Evolutionary conservation across 2,113 vertebrate species (phyloP).

Genomic region (Atractosteus spatula): DNA sequence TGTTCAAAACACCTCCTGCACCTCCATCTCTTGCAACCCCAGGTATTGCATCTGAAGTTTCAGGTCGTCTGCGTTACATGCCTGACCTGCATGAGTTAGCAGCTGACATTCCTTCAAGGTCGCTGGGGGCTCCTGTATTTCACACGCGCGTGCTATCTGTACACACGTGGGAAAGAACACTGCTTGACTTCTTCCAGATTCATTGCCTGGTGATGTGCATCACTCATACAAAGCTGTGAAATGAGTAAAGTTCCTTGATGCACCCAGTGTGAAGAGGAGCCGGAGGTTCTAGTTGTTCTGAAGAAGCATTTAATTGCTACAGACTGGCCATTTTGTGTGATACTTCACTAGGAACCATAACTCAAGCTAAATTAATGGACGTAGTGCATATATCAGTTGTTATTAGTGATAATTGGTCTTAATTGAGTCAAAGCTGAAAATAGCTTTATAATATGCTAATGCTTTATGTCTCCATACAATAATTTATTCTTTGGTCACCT

Average conservation of each 20-base stretch:
- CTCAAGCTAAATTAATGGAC: slow-evolving; percentile 15
- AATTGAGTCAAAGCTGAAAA: slow-evolving; percentile 19
- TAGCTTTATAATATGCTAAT: slow-evolving; percentile 2
- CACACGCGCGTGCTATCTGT: slow-evolving; percentile 1
- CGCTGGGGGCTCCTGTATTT: slow-evolving; percentile 16
- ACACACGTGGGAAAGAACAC: neutral
- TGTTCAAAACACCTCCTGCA: slow-evolving; percentile 26
- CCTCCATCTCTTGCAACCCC: slow-evolving; percentile 21
- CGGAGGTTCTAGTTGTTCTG: neutral
- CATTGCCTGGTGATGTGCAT: neutral
- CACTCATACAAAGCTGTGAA: slow-evolving; percentile 2
- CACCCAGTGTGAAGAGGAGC: neutral
- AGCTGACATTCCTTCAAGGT: slow-evolving; percentile 24
- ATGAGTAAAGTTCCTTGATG: neutral
- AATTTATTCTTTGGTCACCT: slow-evolving; percentile 13
- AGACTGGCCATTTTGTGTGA: neutral
- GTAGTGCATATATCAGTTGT: slow-evolving; percentile 18
- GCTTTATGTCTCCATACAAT: neutral
- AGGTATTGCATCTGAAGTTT: slow-evolving; percentile 23
- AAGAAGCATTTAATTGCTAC: neutral
- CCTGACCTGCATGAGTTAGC: neutral
- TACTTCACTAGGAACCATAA: slow-evolving; percentile 13
- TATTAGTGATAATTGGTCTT: slow-evolving; percentile 20
- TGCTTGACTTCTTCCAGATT: neutral
- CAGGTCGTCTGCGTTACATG: neutral